Conservation (phyloP, 1,140 invertebrate species). For the Palaemon carinicauda region DNA sequence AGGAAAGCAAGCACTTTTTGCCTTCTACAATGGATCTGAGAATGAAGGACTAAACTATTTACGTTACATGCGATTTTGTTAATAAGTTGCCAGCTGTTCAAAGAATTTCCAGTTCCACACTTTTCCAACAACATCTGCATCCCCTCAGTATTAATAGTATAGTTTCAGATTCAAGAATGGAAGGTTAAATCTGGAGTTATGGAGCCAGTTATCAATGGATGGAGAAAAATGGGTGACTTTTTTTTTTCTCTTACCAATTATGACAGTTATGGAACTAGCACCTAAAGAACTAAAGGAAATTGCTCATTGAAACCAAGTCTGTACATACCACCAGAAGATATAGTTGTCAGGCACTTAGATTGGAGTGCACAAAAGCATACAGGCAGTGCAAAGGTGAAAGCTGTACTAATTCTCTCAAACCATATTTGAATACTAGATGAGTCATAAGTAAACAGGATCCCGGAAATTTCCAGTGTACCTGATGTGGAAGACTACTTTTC, state of each 20-base stretch:
- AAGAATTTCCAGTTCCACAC: neutral
- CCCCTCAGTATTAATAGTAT: conserved; percentile 8
- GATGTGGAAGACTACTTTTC: too few relatives aligned
- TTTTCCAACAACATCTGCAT: conserved; percentile 3
- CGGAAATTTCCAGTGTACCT: neutral
- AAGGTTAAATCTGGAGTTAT: neutral
- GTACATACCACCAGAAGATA: neutral
- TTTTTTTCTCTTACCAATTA: neutral
- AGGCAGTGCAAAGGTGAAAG: neutral
- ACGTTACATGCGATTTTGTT: neutral
- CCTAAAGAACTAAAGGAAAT: conserved; percentile 10
- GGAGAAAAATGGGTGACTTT: neutral
- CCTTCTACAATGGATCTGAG: neutral
- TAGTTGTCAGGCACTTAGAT: neutral
- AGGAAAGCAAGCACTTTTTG: neutral
- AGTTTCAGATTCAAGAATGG: conserved; percentile 24
- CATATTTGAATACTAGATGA: neutral
- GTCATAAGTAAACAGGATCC: neutral
- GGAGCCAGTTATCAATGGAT: conserved; percentile 4
- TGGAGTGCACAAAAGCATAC: conserved; percentile 2
- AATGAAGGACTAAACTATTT: neutral
- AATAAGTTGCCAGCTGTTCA: conserved; percentile 9
- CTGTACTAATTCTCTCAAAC: neutral
- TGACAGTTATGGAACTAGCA: neutral
- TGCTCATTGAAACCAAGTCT: neutral